A percentile compares a stretch with the other conserved stretches of the same genome.
phyloP scores from a whole-genome alignment of 92 coral and sea anemone genomes.

The Epizoanthus illoricatus region DNA sequence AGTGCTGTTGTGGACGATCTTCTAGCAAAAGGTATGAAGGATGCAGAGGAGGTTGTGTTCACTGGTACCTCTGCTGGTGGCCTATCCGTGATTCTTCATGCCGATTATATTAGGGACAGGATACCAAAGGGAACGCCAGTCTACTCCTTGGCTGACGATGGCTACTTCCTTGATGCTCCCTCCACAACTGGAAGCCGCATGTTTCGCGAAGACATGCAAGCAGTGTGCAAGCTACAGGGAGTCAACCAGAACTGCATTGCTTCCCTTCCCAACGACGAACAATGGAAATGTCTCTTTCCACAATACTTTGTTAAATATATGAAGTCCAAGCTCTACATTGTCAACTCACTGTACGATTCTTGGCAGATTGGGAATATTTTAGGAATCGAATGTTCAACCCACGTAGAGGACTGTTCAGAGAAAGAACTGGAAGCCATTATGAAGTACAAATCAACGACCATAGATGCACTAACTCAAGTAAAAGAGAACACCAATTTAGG shows the following conservation, averaged over 20 bases:
- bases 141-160: constrained; percentile 81
- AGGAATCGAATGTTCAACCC: constrained; percentile 60
- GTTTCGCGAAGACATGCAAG: constrained; percentile 61
- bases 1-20: constrained; percentile 37
- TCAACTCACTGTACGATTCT: constrained; percentile 75
- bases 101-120: constrained; percentile 75
- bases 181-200: constrained; percentile 45
- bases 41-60: constrained; percentile 71
- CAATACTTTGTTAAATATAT: constrained; percentile 61
- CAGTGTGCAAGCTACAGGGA: constrained; percentile 73
- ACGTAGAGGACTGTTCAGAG: constrained; percentile 55
- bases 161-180: constrained; percentile 75
- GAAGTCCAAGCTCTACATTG: constrained; percentile 54
- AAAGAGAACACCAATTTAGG: constrained; percentile 39
- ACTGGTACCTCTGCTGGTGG: constrained; percentile 96
- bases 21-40: constrained; percentile 41
- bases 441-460: constrained; percentile 59
- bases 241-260: constrained; percentile 60
- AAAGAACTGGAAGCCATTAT: constrained; percentile 61
- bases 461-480: constrained; percentile 57
- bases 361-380: constrained; percentile 79
- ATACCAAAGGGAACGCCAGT: constrained; percentile 52
- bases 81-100: constrained; percentile 82
- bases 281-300: constrained; percentile 79
- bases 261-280: constrained; percentile 41